phyloP scores from a whole-genome alignment of 2,888 invertebrate genomes.

The Synanthedon formicaeformis region DNA sequence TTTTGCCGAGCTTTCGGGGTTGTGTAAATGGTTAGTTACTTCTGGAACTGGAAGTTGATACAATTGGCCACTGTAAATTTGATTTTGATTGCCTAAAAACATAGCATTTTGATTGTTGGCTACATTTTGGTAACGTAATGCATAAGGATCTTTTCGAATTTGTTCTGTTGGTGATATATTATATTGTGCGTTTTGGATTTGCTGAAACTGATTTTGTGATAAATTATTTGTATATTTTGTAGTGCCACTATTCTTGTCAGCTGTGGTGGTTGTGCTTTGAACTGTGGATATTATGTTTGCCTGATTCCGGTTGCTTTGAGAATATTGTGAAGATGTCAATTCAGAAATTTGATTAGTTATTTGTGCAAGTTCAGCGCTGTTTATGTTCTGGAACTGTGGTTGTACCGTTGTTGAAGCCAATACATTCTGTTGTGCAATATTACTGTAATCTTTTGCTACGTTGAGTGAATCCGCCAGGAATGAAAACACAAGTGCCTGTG shows the following conservation, averaged over 20 bases:
- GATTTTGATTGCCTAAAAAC: conserved; percentile 18
- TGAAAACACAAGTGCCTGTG: conserved; percentile 61
- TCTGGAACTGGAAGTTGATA: conserved; percentile 57
- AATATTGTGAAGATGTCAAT: conserved; percentile 49
- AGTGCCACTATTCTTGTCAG: conserved; percentile 15
- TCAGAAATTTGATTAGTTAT: conserved; percentile 47
- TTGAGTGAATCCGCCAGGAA: conserved; percentile 58
- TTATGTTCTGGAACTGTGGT: conserved; percentile 31
- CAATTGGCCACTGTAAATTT: conserved; percentile 55
- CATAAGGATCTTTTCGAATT: conserved; percentile 12
- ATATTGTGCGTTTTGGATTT: conserved; percentile 20
- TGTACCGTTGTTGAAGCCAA: conserved; percentile 24
- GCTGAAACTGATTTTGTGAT: conserved; percentile 15
- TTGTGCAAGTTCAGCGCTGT: conserved; percentile 37
- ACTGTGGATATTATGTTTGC: conserved; percentile 16
- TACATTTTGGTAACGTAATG: conserved; percentile 21
- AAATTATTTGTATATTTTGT: conserved; percentile 15
- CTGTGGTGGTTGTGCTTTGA: conserved; percentile 14
- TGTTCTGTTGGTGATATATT: conserved; percentile 11
- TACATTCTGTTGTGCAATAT: conserved; percentile 40
- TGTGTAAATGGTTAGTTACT: conserved; percentile 48
- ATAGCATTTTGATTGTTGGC: conserved; percentile 13
- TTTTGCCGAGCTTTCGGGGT: conserved; percentile 27
- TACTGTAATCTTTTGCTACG: conserved; percentile 51
- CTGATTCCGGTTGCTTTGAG: conserved; percentile 17